phyloP scores from a whole-genome alignment of 2,797 vertebrate genomes.

The Morelia viridis region DNA sequence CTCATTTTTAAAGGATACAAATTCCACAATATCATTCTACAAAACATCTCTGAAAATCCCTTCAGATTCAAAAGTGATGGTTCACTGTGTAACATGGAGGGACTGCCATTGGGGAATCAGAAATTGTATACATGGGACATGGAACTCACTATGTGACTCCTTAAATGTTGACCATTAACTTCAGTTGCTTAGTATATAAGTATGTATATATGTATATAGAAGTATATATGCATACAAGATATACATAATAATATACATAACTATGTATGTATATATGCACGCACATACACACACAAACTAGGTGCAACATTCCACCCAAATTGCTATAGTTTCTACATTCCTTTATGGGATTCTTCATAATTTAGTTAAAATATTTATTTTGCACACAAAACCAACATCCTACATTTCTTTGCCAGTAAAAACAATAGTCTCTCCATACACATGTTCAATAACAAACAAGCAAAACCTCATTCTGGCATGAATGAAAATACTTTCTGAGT shows the following conservation, averaged over 20 bases:
- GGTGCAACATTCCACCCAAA: background rate
- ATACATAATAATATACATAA: background rate
- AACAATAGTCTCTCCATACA: slow-evolving; percentile 64
- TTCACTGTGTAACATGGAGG: background rate
- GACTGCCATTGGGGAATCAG: background rate
- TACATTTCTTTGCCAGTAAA: slow-evolving; percentile 69
- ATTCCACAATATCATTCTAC: background rate
- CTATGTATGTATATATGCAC: background rate
- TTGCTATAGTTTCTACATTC: background rate
- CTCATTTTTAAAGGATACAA: background rate
- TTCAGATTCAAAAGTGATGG: background rate
- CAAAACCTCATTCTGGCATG: slow-evolving; percentile 77
- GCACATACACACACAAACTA: background rate
- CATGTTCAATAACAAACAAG: slow-evolving; percentile 75
- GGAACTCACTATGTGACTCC: background rate
- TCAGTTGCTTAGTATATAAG: background rate
- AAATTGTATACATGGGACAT: background rate
- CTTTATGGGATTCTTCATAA: slow-evolving; percentile 7
- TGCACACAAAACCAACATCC: slow-evolving; percentile 69
- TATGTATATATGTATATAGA: background rate
- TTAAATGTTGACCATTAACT: background rate
- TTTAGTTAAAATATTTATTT: slow-evolving; percentile 63
- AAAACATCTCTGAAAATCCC: slow-evolving; percentile 4
- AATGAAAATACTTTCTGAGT: slow-evolving; percentile 77
- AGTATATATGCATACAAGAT: background rate